Base-by-base conservation (phyloP, 2,113 vertebrate species). In the Colistium nudipinnis region DNA sequence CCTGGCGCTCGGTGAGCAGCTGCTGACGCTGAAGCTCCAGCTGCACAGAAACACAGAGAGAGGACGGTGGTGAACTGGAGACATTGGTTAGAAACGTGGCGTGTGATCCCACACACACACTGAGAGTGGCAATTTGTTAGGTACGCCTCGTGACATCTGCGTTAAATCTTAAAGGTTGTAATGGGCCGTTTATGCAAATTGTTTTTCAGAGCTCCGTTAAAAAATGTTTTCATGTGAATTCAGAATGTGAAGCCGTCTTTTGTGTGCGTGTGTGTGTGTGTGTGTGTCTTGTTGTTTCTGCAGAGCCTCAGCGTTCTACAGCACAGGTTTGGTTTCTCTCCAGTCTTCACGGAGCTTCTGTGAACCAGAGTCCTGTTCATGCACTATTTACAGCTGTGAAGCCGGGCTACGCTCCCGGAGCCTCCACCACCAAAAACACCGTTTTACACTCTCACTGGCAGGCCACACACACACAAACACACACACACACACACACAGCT, bases 1-100 rank as follows among this genome's bases (percentile, higher is more conserved):
- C 97, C 90, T 99, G 97, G 1, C 98, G 93, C 65, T 99, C 98
- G 0, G 96, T 97, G 70, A 99, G 94, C 75, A 99, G 81, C 92
- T 99, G 98, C 72, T 99, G 98, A 54, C 98, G 92, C 93, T 99
- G 98, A 38, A 98, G 96, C 88, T 99, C 98, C 78, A 99, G 61
- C 98, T 99, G 39, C 2, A 39, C 30, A 19, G 53, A 36, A 52
- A 63, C n/a, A 45, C 9, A 10, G 19, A 17, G 13, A 2, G 6
- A 14, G 7, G 6, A 7, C 17, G 7, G 39, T 17, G 39, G 16
- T 41, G 9, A 44, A 44, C 7, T 38, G 36, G 13, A 20, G 0
- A 43, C 39, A 43, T 43, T 19, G 6, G 39, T 38, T 10, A 38
- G 13, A 3, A 8, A 20, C 30, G n/a, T 33, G 31, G 17, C 35